Evolutionary conservation across 2,888 invertebrate genomes (phyloP).

Genomic region (Stegana nigrithorax): DNA sequence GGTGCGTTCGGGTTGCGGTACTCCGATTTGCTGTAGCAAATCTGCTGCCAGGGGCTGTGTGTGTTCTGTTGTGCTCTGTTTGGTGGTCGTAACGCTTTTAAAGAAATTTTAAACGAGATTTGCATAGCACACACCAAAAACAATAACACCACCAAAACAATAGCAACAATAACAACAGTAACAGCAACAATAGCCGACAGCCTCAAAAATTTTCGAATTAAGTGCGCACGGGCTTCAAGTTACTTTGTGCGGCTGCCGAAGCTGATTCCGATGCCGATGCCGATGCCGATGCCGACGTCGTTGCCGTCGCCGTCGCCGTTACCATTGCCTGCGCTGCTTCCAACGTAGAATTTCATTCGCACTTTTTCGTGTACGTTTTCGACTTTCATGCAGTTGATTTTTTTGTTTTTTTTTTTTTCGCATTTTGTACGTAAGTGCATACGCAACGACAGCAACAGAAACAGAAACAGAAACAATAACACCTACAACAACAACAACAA

Average conservation of each 20-base stretch:
- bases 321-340: not conserved
- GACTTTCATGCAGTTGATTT: not conserved
- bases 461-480: not conserved
- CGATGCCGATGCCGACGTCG: no score
- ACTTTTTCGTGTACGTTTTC: not conserved
- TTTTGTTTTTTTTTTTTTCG: not conserved
- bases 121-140: conserved; percentile 14
- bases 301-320: not conserved
- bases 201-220: not conserved
- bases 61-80: not conserved
- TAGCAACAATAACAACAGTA: not conserved
- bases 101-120: conserved; percentile 22
- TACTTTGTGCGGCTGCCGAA: not conserved
- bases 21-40: no score
- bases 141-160: not conserved
- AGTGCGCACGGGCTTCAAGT: not conserved
- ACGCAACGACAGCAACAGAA: not conserved
- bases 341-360: not conserved
- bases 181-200: not conserved
- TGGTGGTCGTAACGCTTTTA: conserved; percentile 12
- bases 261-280: not conserved
- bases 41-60: no score
- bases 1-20: no score
- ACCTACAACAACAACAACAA: not conserved
- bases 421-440: no score